phyloP scores from a whole-genome alignment of 2,888 invertebrate species.

The Heliconius ismenius region DNA sequence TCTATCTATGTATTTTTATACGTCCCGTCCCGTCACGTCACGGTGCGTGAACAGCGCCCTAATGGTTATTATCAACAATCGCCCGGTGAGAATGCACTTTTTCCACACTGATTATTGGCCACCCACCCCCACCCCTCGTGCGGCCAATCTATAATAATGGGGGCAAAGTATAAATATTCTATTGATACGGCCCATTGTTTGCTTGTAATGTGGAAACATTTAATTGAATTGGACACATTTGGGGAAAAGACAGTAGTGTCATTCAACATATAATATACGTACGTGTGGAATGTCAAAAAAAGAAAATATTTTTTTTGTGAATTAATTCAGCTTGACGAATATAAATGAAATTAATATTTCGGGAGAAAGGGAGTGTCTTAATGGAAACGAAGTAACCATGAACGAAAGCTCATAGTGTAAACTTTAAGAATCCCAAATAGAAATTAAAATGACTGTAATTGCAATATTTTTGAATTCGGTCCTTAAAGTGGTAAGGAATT shows the following conservation, averaged over 20 bases:
- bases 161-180: conserved; percentile 31
- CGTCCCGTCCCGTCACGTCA: conserved; percentile 47
- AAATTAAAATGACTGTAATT: neutral
- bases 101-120: conserved; percentile 43
- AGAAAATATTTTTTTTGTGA: neutral
- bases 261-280: neutral
- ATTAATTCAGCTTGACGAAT: neutral
- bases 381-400: too few species aligned
- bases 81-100: conserved; percentile 62
- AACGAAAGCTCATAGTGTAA: neutral
- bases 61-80: conserved; percentile 65
- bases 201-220: conserved; percentile 11
- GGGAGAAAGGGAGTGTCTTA: too few species aligned
- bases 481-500: neutral
- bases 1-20: conserved; percentile 52
- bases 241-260: neutral
- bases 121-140: conserved; percentile 27
- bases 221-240: conserved; percentile 6
- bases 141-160: conserved; percentile 31
- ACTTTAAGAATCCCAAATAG: neutral
- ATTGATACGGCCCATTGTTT: conserved; percentile 24
- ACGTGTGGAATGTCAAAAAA: neutral
- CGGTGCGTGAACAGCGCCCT: conserved; percentile 48
- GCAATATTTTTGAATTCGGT: neutral
- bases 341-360: too few species aligned